Base-by-base conservation (phyloP, 1,140 invertebrate genomes). In the Zaprionus gabonicus region DNA sequence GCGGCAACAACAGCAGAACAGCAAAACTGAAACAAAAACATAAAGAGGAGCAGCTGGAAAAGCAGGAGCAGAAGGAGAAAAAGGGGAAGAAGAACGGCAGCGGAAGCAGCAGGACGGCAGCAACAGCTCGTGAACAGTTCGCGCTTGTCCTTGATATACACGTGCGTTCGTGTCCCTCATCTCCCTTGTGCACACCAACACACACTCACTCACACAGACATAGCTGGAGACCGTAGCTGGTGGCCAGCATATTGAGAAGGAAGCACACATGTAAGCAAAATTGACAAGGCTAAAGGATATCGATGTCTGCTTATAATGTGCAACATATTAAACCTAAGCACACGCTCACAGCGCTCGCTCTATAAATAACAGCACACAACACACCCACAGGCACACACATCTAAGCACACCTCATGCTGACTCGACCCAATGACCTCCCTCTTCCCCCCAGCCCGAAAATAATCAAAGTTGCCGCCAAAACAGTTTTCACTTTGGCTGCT, bases 261-360 rank as follows among this genome's bases (percentile, higher is more conserved):
- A 85, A 91, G 81, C 86, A 87, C 76, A 91, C 78, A 91, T 87
- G 90, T 87, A 92, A 92, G 82, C 79, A 82, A 91, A 92, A 92
- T 91, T 92, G 91, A 92, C 83, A 92, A 85, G 82, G 85, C 90
- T 91, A 91, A 92, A 85, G 86, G 91, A 92, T 92, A 92, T 92
- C 91, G 91, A 91, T 92, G 91, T 92, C 91, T 92, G 91, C 81
- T 92, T 92, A 92, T 92, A 92, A 92, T 92, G 91, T 92, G 91
- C 91, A 82, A 92, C 86, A 92, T 91, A 92, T 92, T 91, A 90
- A 80, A 90, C 82, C 86, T 91, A 87, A 90, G 80, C 82, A 85
- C 85, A 88, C 81, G 79, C 80, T 85, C 76, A 59, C 72, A 76
- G 71, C 60, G 80, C 58, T 71, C 65, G 80, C 82, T 87, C 91